Percentiles rank a stretch among this genome's conserved stretches.
Evolutionary conservation across 2,113 vertebrate species (phyloP).

Genomic region (Lophura nycthemera): DNA sequence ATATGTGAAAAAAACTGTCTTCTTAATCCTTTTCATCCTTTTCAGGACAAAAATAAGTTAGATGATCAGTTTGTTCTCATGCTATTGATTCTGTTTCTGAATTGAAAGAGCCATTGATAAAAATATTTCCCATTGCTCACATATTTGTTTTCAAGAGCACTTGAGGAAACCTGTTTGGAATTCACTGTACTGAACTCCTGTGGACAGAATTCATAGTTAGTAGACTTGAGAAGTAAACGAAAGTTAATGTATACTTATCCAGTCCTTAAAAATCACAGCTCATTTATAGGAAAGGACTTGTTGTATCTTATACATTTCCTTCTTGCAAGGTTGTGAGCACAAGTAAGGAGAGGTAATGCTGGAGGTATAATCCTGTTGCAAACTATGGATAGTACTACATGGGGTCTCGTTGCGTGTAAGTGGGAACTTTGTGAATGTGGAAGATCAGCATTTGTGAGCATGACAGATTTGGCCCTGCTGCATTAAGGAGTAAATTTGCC

Average conservation of each 20-base stretch:
- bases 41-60: background rate
- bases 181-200: background rate
- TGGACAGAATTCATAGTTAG: background rate
- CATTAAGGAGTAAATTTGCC: slow-evolving; percentile 7
- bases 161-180: background rate
- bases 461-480: background rate
- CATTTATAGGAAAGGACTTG: background rate
- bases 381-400: background rate
- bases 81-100: background rate
- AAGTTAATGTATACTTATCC: background rate
- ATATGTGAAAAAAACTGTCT: background rate
- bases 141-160: background rate
- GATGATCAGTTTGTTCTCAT: background rate
- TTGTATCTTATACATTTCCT: background rate
- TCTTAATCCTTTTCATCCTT: background rate
- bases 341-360: background rate
- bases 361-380: background rate
- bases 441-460: background rate
- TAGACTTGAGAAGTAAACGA: background rate
- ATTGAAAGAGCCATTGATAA: background rate
- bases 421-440: background rate
- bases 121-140: slow-evolving; percentile 21
- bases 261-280: background rate
- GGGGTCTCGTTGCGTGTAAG: background rate
- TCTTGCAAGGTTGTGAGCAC: background rate